Evolutionary conservation across 2,888 invertebrate species (phyloP), one percentile per base, ranked within the genome.

Genomic region (Lithophane ornitopus): DNA sequence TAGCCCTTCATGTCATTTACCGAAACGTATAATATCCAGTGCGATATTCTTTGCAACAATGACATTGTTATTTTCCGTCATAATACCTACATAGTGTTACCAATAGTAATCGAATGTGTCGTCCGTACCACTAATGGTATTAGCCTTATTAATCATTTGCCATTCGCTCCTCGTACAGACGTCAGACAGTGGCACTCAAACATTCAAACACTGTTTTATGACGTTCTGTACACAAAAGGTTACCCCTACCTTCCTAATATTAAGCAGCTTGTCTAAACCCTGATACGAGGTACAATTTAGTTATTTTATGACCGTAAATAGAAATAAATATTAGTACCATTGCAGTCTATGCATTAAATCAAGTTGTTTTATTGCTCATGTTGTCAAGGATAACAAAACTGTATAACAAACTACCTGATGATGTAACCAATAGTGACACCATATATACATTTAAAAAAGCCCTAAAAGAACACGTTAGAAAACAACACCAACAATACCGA

Each of bases 81-180:
- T 66, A 34, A 73, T 80, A 70, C 80, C 80, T 66, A 75, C 70
- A n/a, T n/a, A 76, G 76, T 70, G 74, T 78, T 61, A 63, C 74
- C 82, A 67, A 85, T 87, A 80, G 89, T 91, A 93, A 93, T 93
- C 92, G 92, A 93, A 92, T 92, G 89, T 90, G 91, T 88, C 90
- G 91, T 91, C 84, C 85, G 70, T 88, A 82, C 86, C 84, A 85
- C 93, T 95, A 96, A 95, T 95, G 94, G 93, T 88, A 95, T 95
- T 95, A 94, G 92, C 91, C 93, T 94, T 94, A 95, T 95, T 95
- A 94, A 95, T 95, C 95, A 96, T 95, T 95, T 92, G 94, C 92
- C 94, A 94, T 94, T 95, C 95, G 92, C 89, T 93, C 91, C 94
- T 93, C 94, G 95, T 95, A 92, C 91, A 44, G 28, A 44, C 49